Conservation (phyloP, 1,140 invertebrate species). For the Lucilia sericata region DNA sequence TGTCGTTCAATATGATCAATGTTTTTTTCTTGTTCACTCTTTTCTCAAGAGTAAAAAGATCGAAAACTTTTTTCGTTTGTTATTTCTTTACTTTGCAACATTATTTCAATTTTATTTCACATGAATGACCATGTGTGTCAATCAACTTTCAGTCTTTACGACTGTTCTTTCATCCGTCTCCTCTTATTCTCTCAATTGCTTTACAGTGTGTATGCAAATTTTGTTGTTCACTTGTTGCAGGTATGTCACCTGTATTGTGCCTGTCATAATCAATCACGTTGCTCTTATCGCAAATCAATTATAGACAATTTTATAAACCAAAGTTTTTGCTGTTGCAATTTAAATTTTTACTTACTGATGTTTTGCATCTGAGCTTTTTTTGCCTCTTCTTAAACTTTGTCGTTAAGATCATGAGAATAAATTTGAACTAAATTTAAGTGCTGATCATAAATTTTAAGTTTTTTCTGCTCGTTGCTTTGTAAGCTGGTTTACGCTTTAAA, state of each 20-base stretch:
- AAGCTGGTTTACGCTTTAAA: slow-evolving; percentile 27
- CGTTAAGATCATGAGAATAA: not conserved
- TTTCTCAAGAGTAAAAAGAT: no score
- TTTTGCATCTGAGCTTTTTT: not conserved
- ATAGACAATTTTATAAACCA: not conserved
- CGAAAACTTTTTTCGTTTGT: not conserved
- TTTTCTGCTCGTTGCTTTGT: not conserved
- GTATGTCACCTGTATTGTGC: slow-evolving; percentile 38
- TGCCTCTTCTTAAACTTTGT: slow-evolving; percentile 11
- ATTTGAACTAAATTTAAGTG: slow-evolving; percentile 28
- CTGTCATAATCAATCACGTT: slow-evolving; percentile 43
- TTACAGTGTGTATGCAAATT: not conserved
- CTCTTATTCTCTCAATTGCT: not conserved
- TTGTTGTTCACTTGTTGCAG: not conserved
- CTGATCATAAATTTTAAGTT: slow-evolving; percentile 11
- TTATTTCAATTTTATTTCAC: slow-evolving; percentile 38
- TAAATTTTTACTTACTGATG: not conserved
- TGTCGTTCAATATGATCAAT: slow-evolving; percentile 33
- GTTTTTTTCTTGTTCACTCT: not conserved
- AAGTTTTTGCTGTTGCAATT: not conserved
- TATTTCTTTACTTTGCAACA: slow-evolving; percentile 26
- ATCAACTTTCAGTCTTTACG: not conserved
- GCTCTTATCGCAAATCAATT: slow-evolving; percentile 40
- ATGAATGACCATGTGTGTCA: slow-evolving; percentile 39
- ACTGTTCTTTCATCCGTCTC: not conserved